Evolutionary conservation across 2,113 vertebrate genomes (phyloP), one percentile per base, ranked within the genome.

Genomic region (Strix uralensis): DNA sequence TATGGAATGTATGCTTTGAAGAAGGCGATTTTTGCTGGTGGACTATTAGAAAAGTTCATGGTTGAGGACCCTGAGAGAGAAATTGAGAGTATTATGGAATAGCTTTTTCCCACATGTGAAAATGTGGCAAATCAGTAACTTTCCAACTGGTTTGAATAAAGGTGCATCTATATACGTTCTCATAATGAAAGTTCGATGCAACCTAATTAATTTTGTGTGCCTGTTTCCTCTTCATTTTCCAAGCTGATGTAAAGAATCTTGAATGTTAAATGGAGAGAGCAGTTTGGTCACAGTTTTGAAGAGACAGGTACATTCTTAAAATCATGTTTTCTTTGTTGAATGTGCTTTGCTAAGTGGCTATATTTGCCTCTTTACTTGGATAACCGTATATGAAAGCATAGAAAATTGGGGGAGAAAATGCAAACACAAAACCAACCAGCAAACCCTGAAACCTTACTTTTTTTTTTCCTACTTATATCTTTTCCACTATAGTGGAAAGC

Each of bases 281-380:
- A 18, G 7, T 61, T 80, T 49, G 26, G 27, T 71, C 11, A 12
- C 36, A 20, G 18, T 54, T 81, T 54, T 38, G 88, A 73, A 78
- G 49, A 74, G 38, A 32, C 10, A 18, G 15, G 20, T 54, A 15
- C 14, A 17, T 72, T 77, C 9, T 61, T 58, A 51, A 75, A 72
- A 59, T 44, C 0, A 0, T 10, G 4, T 32, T 36, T 58, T 81
- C 6, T 8, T 61, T 44, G 34, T 46, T 38, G 27, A 30, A 21
- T 4, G 12, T 13, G 5, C 40, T 80, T 91, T 54, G 22, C 32
- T 38, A 61, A 65, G 44, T 42, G 49, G 26, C 30, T 84, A 4
- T 11, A 12, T 52, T 86, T 57, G 15, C 26, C 49, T 63, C 14
- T 47, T 59, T 80, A 21, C n/a, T 66, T 73, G 27, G 23, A 81